Evolutionary conservation across 35 echinoderm and acorn worm genomes (phyloP).

Genomic region (Strongylocentrotus purpuratus): DNA sequence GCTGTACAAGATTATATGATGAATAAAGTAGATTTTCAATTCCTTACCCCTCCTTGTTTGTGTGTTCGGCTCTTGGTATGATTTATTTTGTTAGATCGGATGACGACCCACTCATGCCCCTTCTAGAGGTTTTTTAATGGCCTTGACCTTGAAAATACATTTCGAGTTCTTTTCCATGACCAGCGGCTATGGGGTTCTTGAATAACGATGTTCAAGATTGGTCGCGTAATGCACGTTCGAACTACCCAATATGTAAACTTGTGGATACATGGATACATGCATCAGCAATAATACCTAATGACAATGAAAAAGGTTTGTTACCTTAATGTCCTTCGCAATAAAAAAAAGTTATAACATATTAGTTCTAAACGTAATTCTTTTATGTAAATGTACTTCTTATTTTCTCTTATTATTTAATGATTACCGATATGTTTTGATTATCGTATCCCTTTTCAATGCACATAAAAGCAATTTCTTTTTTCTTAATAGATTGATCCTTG

Average conservation of each 20-base stretch:
- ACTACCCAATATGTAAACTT: not conserved
- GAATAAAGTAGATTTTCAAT: too few species aligned
- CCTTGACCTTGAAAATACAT: slow-evolving; percentile 2
- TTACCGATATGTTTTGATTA: too few species aligned
- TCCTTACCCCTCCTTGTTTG: not conserved
- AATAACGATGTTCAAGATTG: not conserved
- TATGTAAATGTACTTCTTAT: too few species aligned
- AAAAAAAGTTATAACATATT: too few species aligned
- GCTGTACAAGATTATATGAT: too few species aligned
- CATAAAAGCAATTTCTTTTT: too few species aligned
- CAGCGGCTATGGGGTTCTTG: not conserved
- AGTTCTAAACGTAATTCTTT: too few species aligned
- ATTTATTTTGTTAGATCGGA: not conserved
- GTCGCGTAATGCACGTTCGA: not conserved
- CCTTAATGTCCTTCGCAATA: not conserved
- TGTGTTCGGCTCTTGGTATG: not conserved
- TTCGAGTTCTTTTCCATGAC: not conserved
- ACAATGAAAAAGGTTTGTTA: not conserved
- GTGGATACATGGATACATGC: not conserved
- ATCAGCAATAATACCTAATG: not conserved
- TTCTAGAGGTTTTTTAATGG: not conserved
- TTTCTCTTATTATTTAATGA: too few species aligned
- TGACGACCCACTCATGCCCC: not conserved
- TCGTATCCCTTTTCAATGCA: too few species aligned
- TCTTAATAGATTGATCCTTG: too few species aligned